Percentiles rank a stretch among this genome's conserved stretches.
Conservation (phyloP, 2,797 vertebrate species). For the Gallinago stenura region DNA sequence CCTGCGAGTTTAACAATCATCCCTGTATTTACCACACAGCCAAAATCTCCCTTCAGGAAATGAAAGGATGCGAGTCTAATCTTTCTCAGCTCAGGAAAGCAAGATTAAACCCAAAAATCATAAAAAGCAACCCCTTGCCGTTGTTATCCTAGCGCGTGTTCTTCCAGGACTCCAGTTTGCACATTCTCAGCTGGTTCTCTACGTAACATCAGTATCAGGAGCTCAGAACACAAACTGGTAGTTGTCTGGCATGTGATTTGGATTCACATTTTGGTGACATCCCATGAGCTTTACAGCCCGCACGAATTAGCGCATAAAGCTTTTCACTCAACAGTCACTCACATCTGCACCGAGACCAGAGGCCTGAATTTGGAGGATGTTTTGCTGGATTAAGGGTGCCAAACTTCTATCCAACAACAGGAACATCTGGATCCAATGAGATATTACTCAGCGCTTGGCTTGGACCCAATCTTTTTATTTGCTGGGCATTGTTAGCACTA, state of each 20-base stretch:
- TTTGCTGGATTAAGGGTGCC: neutral
- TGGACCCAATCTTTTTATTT: slow-evolving; percentile 33
- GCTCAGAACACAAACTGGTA: neutral
- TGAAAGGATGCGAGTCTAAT: neutral
- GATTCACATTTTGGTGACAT: neutral
- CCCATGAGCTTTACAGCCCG: neutral
- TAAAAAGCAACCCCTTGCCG: neutral
- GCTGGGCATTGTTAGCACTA: slow-evolving; percentile 36
- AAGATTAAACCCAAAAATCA: neutral
- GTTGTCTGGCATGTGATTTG: neutral
- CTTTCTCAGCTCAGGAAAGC: neutral
- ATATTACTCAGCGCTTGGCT: slow-evolving; percentile 49
- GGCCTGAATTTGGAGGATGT: neutral
- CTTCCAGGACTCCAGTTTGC: neutral
- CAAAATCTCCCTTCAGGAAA: neutral
- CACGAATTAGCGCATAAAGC: neutral
- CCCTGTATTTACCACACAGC: neutral
- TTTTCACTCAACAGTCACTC: neutral
- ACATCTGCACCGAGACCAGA: neutral
- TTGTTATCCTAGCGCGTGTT: neutral
- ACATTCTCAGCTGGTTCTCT: neutral
- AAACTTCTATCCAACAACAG: slow-evolving; percentile 32
- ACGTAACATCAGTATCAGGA: neutral
- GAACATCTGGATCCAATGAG: slow-evolving; percentile 68
- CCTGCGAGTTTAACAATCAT: neutral